Conservation (phyloP, 2,113 vertebrate species). For the Camelus dromedarius region DNA sequence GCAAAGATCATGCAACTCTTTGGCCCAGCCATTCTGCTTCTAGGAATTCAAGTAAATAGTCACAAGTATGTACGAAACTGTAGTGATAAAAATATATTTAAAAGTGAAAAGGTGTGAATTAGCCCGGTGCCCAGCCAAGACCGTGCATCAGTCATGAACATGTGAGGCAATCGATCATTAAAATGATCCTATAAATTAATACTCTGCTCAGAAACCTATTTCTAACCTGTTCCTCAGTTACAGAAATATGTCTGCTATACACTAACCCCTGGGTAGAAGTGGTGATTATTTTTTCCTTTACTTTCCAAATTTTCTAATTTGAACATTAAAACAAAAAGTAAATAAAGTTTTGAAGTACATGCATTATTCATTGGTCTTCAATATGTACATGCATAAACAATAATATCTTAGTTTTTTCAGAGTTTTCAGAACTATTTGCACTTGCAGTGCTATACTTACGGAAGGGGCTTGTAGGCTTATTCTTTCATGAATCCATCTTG, state of each 20-base stretch:
- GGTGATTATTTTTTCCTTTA: not conserved
- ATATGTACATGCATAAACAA: not conserved
- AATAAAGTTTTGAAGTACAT: not conserved
- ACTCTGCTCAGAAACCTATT: not conserved
- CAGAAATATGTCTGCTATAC: not conserved
- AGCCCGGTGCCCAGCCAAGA: not conserved
- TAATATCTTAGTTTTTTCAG: not conserved
- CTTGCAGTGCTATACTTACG: conserved; percentile 52
- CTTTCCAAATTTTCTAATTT: not conserved
- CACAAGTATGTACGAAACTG: not conserved
- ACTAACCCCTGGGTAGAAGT: not conserved
- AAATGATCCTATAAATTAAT: not conserved
- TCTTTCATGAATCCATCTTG: conserved; percentile 77
- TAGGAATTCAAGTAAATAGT: not conserved
- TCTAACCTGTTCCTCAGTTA: not conserved
- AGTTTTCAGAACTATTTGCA: not conserved
- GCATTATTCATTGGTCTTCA: not conserved
- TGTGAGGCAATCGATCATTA: too few species aligned
- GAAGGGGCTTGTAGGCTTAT: conserved; percentile 74
- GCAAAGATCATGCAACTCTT: too few species aligned
- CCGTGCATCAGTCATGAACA: not conserved
- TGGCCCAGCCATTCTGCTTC: not conserved
- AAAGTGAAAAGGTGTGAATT: not conserved
- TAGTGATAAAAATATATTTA: not conserved
- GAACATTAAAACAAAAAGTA: not conserved